Evolutionary conservation across 2,113 vertebrate species (phyloP).

Genomic region (Pituophis catenifer): DNA sequence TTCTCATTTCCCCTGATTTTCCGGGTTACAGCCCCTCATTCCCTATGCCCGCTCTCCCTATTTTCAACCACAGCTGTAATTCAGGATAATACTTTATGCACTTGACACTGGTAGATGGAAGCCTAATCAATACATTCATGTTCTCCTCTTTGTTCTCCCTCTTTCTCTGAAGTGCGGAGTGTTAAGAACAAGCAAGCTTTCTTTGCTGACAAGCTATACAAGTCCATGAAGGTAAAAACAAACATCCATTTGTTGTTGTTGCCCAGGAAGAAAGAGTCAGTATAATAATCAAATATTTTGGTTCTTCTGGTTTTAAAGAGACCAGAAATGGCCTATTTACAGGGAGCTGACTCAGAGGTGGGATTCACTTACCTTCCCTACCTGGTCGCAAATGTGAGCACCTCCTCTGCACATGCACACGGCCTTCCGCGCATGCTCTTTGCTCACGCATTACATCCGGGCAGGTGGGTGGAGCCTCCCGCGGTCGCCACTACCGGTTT

Average conservation of each 20-base stretch:
- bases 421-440: too few relatives aligned
- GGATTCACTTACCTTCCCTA: too few relatives aligned
- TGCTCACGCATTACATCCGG: too few relatives aligned
- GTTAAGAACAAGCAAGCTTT: slow-evolving; percentile 94
- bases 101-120: neutral
- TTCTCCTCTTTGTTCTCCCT: neutral
- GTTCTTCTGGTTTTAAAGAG: neutral
- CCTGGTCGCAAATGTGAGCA: too few relatives aligned
- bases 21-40: neutral
- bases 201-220: slow-evolving; percentile 93
- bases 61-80: neutral
- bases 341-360: neutral
- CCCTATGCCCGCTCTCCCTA: neutral
- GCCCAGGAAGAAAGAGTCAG: neutral
- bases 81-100: neutral
- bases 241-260: neutral
- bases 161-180: slow-evolving; percentile 80
- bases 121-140: neutral
- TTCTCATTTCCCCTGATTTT: neutral
- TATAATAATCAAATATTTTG: neutral
- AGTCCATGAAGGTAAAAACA: slow-evolving; percentile 91
- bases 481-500: too few relatives aligned
- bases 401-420: too few relatives aligned
- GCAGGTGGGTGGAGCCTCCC: too few relatives aligned
- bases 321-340: neutral